phyloP scores from a whole-genome alignment of 2,113 vertebrate species.

The Pteruthius melanotis region DNA sequence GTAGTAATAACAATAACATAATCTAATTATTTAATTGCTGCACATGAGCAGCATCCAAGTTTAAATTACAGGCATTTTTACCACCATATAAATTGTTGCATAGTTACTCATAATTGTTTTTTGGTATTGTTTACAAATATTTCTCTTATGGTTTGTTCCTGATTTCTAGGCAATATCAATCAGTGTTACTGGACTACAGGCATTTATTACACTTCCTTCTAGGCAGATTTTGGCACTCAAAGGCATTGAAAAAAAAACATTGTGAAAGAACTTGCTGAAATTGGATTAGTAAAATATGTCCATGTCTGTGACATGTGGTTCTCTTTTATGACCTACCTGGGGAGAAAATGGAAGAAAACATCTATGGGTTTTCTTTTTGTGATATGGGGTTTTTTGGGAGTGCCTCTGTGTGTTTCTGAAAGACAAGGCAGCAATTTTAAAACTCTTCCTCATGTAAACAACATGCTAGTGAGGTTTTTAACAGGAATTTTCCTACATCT shows the following conservation, averaged over 20 bases:
- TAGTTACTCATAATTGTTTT: neutral
- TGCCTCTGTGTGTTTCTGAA: neutral
- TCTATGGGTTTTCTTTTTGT: neutral
- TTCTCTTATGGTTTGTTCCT: neutral
- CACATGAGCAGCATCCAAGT: neutral
- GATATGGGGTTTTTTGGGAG: neutral
- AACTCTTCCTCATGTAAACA: neutral
- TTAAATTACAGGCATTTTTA: neutral
- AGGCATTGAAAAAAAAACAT: neutral
- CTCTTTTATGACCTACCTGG: neutral
- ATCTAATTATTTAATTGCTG: neutral
- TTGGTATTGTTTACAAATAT: neutral
- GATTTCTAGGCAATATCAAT: neutral
- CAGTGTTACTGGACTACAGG: neutral
- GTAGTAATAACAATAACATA: neutral
- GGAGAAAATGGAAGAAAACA: neutral
- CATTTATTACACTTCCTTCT: neutral
- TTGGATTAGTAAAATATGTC: neutral
- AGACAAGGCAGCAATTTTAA: neutral
- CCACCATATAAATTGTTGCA: neutral
- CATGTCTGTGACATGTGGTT: neutral
- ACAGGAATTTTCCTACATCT: neutral
- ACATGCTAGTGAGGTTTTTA: neutral
- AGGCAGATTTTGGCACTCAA: neutral
- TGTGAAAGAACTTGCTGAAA: neutral